Percentiles rank a stretch among this genome's conserved stretches.
Evolutionary conservation across 2,888 invertebrate species (phyloP).

Genomic region (Mesochorus sp.): DNA sequence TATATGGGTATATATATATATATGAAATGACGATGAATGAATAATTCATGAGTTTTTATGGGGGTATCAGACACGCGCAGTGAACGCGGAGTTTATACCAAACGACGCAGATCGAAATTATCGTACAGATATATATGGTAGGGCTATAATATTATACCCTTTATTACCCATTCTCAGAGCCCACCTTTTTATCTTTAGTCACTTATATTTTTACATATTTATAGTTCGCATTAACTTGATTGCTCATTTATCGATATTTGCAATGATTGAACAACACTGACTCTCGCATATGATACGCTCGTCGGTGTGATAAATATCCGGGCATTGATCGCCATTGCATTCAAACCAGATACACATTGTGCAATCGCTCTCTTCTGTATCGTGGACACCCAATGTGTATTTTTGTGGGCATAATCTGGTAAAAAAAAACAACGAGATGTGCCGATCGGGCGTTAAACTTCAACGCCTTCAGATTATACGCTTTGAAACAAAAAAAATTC

Average conservation of each 20-base stretch:
- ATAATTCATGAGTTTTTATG: constrained; percentile 55
- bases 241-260: constrained; percentile 15
- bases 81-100: constrained; percentile 7
- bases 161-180: not conserved
- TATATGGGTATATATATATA: too few relatives aligned
- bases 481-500: too few relatives aligned
- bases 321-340: constrained; percentile 30
- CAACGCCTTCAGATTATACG: constrained; percentile 24
- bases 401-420: not conserved
- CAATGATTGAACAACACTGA: not conserved
- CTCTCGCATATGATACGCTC: not conserved
- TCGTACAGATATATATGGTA: constrained; percentile 18
- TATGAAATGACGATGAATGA: constrained; percentile 43
- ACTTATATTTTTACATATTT: not conserved
- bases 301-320: constrained; percentile 18
- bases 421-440: constrained; percentile 5
- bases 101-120: constrained; percentile 22
- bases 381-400: too few relatives aligned
- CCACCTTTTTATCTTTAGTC: not conserved
- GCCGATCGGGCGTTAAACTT: constrained; percentile 40
- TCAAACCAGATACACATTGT: constrained; percentile 34
- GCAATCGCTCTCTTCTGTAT: not conserved
- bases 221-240: not conserved
- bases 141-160: constrained; percentile 24
- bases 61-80: constrained; percentile 39